Evolutionary conservation across 2,888 invertebrate genomes (phyloP), one percentile per base, ranked within the genome.

Genomic region (Eudasyphora cyanicolor): DNA sequence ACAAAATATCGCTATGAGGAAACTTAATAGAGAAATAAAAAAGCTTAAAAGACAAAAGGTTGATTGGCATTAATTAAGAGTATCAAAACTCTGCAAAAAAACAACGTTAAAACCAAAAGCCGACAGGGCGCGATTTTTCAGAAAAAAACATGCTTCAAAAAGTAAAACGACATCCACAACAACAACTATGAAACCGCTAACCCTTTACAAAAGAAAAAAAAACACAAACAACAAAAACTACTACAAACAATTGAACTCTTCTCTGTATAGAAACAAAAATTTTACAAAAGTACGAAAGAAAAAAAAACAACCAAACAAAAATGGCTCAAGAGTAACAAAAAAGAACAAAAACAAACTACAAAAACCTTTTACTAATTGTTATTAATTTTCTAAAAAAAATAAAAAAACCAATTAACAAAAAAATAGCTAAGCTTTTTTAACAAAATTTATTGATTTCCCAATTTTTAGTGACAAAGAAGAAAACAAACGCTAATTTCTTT

Each of bases 21-120:
- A 67, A 67, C 38, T 29, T 87, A 89, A 87, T 87, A 79, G 87
- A 87, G 60, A 67, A 80, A n/a, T n/a, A n/a, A n/a, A 80, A 75
- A 82, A 70, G 73, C 79, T 88, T 88, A 87, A 75, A 71, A 75
- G n/a, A 75, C 54, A 81, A 84, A 54, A 89, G 91, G 90, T 90
- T 90, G 89, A 90, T 91, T 90, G 90, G 91, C 90, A 91, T 91
- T 89, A 87, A 88, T 89, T 87, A 86, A 85, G 85, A 74, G 82
- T 2, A 5, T 57, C 1, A 51, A 45, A 73, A 29, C 42, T 45
- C 27, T n/a, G 19, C 27, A 75, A 32, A 51, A 62, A 57, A 64
- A 49, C 64, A 76, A 60, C 57, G 62, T 42, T 51, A 54, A 79
- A 71, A 71, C 27, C 6, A 10, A 49, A 87, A 87, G 91, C 89